Conservation (phyloP, 2,113 vertebrate genomes). For the Emydura subglobosa region DNA sequence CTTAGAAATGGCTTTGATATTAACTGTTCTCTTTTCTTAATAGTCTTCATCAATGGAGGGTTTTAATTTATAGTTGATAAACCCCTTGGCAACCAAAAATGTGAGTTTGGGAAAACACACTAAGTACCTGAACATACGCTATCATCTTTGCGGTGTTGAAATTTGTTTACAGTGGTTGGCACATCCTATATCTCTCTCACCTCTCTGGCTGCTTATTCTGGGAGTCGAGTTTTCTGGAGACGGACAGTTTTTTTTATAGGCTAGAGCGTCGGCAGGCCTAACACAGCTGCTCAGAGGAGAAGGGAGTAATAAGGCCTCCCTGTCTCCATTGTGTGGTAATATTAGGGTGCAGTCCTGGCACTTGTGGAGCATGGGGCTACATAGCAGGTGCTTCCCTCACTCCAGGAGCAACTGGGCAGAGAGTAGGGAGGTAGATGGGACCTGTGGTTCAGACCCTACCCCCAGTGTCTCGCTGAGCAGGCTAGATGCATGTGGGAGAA, state of each 20-base stretch:
- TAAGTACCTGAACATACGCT: accelerated
- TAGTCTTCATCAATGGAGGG: not conserved
- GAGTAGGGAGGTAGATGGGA: not conserved
- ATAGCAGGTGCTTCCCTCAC: no score
- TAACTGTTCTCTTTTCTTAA: not conserved
- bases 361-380: not conserved
- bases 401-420: no score
- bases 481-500: no score
- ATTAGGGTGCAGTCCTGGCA: not conserved
- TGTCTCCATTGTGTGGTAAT: not conserved
- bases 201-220: not conserved
- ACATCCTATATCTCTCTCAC: not conserved
- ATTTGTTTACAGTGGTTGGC: not conserved
- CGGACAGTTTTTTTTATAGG: not conserved
- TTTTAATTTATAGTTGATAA: not conserved
- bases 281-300: not conserved
- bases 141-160: accelerated
- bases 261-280: not conserved
- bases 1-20: not conserved
- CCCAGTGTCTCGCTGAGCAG: no score
- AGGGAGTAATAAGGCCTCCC: not conserved
- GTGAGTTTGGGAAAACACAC: not conserved
- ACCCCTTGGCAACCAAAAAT: not conserved
- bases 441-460: not conserved
- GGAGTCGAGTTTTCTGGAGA: not conserved